Base-by-base conservation (phyloP, 2,888 invertebrate species). In the Eupithecia dodoneata region DNA sequence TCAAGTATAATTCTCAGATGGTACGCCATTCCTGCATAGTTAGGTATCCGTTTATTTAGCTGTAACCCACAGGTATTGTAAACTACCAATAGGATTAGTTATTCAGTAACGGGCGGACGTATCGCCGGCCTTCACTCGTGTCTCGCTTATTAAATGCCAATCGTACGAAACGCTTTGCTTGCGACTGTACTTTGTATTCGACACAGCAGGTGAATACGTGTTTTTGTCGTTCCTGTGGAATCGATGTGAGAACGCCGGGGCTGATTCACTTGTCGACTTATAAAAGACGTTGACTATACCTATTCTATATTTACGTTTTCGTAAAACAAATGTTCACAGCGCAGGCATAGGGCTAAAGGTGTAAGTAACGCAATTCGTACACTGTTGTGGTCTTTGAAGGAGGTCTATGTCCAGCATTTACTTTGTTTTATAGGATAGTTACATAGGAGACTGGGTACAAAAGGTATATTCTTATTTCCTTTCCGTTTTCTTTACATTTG, bases 161-260 rank as follows among this genome's bases (percentile, higher is more conserved):
- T 79, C 83, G 86, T 92, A 91, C 89, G 91, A 91, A 92, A 93
- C 90, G 88, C 63, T 63, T 90, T 87, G 89, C 88, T 87, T 83
- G 85, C 87, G 87, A 87, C 85, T 81, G 74, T 81, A 80, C 79
- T 94, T 93, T 85, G 92, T 91, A 94, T 94, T 93, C 94, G 67
- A 92, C 85, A 87, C 86, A 81, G 86, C 82, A 82, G 79, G 86
- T 86, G 87, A 88, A 90, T 89, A 90, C 91, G 89, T 87, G 89
- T 94, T 83, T 94, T 93, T 91, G 91, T 91, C 89, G 90, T 87
- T 86, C 85, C 89, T 91, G 87, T 87, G 88, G 93, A 93, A 93
- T 93, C 86, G 94, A 92, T 88, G 89, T 87, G 91, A 91, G 76
- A 76, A 78, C 72, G 76, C 63, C 30, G 30, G 30, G 76, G 72